Conservation (phyloP, 1,140 invertebrate genomes). For the Choristoneura fumiferana region DNA sequence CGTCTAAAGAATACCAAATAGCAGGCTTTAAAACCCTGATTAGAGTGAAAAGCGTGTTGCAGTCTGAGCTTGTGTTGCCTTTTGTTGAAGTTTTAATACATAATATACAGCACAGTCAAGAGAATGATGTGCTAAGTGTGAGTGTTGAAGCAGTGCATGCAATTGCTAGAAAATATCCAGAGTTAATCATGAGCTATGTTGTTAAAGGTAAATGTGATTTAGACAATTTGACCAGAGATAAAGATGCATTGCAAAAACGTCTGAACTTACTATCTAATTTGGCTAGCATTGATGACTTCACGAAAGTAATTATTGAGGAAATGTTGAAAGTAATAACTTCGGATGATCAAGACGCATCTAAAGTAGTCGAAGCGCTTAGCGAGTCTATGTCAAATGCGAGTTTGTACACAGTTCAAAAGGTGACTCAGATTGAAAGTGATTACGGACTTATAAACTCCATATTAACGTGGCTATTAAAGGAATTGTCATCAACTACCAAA, state of each 20-base stretch:
- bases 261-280: slow-evolving; percentile 57
- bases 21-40: slow-evolving; percentile 61
- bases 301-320: slow-evolving; percentile 62
- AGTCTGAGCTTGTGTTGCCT: slow-evolving; percentile 52
- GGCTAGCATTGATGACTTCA: slow-evolving; percentile 68
- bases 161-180: slow-evolving; percentile 60
- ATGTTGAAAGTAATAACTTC: slow-evolving; percentile 56
- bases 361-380: slow-evolving; percentile 55
- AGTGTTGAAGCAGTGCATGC: slow-evolving; percentile 56
- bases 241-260: slow-evolving; percentile 50
- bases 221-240: slow-evolving; percentile 50
- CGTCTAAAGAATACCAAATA: slow-evolving; percentile 57
- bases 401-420: slow-evolving; percentile 55
- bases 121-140: slow-evolving; percentile 51
- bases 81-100: slow-evolving; percentile 64
- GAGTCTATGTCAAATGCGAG: slow-evolving; percentile 51
- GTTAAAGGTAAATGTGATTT: slow-evolving; percentile 66
- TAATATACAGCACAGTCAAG: slow-evolving; percentile 53
- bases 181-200: slow-evolving; percentile 58
- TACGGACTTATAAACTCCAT: slow-evolving; percentile 62
- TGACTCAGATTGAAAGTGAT: slow-evolving; percentile 65
- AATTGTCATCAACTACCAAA: slow-evolving; percentile 34
- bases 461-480: slow-evolving; percentile 49
- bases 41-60: slow-evolving; percentile 41
- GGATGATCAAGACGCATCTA: slow-evolving; percentile 41